phyloP scores from a whole-genome alignment of 1,140 invertebrate genomes.

The Leptestheria dahalacensis region DNA sequence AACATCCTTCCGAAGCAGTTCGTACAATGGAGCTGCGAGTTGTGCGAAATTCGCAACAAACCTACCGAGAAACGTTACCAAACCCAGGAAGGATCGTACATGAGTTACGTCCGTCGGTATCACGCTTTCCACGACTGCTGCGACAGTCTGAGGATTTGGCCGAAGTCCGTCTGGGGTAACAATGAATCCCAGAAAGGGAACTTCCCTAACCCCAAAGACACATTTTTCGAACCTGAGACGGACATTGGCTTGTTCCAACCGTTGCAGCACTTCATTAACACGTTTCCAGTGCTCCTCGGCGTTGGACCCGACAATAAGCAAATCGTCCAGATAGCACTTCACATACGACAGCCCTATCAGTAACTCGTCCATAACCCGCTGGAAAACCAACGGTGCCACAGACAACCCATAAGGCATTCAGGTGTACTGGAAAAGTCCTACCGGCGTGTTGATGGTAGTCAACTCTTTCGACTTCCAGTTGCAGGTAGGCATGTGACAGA shows the following conservation, averaged over 20 bases:
- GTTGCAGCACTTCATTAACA: conserved; percentile 20
- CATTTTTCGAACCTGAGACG: conserved; percentile 27
- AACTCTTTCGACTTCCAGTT: conserved; percentile 24
- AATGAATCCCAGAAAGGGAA: conserved; percentile 26
- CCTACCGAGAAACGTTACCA: conserved; percentile 29
- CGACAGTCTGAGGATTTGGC: conserved; percentile 22
- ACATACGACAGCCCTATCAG: conserved; percentile 3
- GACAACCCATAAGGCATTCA: conserved; percentile 9
- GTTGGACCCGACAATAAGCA: conserved; percentile 19
- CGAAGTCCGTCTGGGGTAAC: conserved; percentile 24
- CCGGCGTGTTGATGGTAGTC: conserved; percentile 23
- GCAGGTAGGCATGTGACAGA: conserved; percentile 24
- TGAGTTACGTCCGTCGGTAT: conserved; percentile 24
- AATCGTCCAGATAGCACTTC: conserved; percentile 19
- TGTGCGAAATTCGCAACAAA: conserved; percentile 29
- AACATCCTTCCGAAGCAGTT: conserved; percentile 19
- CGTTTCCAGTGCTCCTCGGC: conserved; percentile 18
- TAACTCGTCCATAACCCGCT: conserved; percentile 21
- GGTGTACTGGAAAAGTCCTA: neutral
- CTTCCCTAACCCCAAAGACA: conserved; percentile 21
- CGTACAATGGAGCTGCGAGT: conserved; percentile 26
- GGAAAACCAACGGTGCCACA: conserved; percentile 21
- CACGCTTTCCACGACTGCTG: conserved; percentile 26
- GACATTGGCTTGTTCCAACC: conserved; percentile 19
- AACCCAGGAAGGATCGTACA: conserved; percentile 26